Conservation (phyloP, 2,797 vertebrate genomes). For the Myotis pilosus region DNA sequence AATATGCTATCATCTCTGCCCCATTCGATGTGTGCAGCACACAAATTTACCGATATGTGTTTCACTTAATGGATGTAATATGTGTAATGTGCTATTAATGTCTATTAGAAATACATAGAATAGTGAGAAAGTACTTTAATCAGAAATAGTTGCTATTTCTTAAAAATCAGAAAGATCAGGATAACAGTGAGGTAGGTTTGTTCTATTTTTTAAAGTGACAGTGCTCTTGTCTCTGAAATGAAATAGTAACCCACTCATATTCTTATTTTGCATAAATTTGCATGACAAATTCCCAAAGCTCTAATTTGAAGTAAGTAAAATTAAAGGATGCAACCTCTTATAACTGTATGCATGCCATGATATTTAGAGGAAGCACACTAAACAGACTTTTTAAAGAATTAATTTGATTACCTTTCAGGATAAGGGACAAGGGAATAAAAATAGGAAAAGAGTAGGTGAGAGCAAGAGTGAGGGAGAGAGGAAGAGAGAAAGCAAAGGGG, state of each 20-base stretch:
- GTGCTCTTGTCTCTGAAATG: constrained; percentile 60
- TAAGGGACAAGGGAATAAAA: background rate
- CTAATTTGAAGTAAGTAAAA: constrained; percentile 70
- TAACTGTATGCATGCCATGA: constrained; percentile 16
- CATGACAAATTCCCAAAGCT: constrained; percentile 72
- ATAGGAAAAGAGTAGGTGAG: background rate
- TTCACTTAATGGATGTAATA: constrained; percentile 78
- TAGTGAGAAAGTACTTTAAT: constrained; percentile 63
- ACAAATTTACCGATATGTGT: constrained; percentile 78
- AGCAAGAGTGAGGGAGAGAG: background rate
- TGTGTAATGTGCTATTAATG: constrained; percentile 77
- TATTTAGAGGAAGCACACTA: constrained; percentile 57
- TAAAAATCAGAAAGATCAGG: constrained; percentile 63
- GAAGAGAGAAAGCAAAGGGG: background rate
- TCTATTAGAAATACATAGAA: constrained; percentile 73
- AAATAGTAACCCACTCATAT: constrained; percentile 67
- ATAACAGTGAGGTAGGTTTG: constrained; percentile 51
- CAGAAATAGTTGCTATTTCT: constrained; percentile 62
- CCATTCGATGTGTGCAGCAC: constrained; percentile 74
- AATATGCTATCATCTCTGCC: constrained; percentile 76
- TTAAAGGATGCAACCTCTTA: constrained; percentile 61
- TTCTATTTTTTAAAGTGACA: constrained; percentile 66
- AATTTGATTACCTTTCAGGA: constrained; percentile 36
- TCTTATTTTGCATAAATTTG: constrained; percentile 76
- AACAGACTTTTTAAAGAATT: constrained; percentile 51